phyloP scores from a whole-genome alignment of 2,113 vertebrate species.

The Tyrannus savana region DNA sequence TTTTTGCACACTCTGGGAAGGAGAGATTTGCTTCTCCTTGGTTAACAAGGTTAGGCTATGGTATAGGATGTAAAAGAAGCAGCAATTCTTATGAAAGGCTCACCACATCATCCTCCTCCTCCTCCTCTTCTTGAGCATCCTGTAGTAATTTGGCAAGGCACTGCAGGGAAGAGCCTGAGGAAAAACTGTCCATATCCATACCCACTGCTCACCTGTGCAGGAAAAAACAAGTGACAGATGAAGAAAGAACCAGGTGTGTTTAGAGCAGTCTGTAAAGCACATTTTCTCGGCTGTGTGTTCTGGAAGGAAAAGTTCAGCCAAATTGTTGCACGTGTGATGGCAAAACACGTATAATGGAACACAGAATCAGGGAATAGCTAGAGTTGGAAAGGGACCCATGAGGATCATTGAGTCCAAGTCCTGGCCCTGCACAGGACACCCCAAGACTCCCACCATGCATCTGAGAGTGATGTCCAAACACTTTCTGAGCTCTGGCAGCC shows the following conservation, averaged over 20 bases:
- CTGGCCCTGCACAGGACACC: no score
- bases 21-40: not conserved
- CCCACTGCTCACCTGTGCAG: not conserved
- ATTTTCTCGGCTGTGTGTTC: not conserved
- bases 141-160: constrained; percentile 80
- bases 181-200: constrained; percentile 60
- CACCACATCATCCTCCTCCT: constrained; percentile 38
- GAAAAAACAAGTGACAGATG: not conserved
- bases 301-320: not conserved
- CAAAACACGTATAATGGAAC: rapidly evolving
- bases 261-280: not conserved
- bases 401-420: not conserved
- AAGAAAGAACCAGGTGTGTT: not conserved
- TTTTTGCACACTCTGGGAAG: not conserved
- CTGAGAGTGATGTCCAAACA: not conserved
- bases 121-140: constrained; percentile 54
- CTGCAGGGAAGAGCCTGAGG: constrained; percentile 70
- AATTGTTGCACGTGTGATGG: rapidly evolving
- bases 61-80: not conserved
- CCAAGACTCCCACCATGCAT: not conserved
- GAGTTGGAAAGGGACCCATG: not conserved
- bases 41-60: not conserved
- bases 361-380: not conserved
- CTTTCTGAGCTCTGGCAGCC: not conserved
- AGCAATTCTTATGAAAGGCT: not conserved